Base-by-base conservation (phyloP, 2,113 vertebrate species). In the Hylia prasina region DNA sequence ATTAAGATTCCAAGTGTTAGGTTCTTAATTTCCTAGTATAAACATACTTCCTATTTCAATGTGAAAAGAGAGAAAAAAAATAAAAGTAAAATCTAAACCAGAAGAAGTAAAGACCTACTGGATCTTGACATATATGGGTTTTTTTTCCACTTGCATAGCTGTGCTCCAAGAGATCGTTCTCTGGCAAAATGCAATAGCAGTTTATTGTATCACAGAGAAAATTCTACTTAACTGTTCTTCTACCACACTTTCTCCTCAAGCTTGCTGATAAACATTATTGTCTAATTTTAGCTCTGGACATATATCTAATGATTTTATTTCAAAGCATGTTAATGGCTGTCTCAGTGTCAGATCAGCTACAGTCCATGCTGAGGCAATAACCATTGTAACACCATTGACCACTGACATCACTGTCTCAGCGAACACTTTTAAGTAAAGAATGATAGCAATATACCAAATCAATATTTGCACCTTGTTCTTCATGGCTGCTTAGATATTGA, bases 401-500 rank as follows among this genome's bases (percentile, higher is more conserved):
- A 78, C 20, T 63, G 51, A 50, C 69, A 93, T 86, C 54, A 77
- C 54, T 57, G 69, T 47, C 82, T 84, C 51, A 24, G 60, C 0
- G 15, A 92, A 75, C n/a, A 35, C 14, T 78, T 35, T 68, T 77
- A 94, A 94, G 77, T 95, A 93, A 97, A 84, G 75, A 87, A 95
- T 87, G 89, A 81, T 19, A 93, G 77, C 69, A 95, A 96, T 96
- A 90, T 82, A 64, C 19, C 50, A 78, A 91, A 92, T 95, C 89
- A 78, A 94, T 94, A 92, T 68, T 75, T 91, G 44, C 65, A 94
- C 72, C 73, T 92, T 88, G 40, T 44, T 89, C 72, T 58, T 80
- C 69, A 72, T 53, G 73, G 58, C 40, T 93, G 48, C 71, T 87
- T 91, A 81, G 72, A n/a, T 75, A 93, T 40, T 68, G 86, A 71